Percentiles rank a stretch among this genome's conserved stretches.
Conservation (phyloP, 1,140 invertebrate species). For the Hormaphis cornu region DNA sequence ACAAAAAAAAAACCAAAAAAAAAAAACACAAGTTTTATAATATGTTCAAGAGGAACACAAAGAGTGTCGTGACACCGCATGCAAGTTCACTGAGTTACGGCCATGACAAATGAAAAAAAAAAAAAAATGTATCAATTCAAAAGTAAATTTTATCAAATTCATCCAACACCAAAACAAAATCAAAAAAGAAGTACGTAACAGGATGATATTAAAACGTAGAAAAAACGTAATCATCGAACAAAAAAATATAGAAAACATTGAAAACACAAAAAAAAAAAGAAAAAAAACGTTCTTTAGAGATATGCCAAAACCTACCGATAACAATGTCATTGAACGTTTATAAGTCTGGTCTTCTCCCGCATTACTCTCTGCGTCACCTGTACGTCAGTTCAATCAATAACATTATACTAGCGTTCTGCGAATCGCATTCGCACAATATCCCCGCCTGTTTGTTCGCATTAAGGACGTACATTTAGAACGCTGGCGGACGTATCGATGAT, state of each 20-base stretch:
- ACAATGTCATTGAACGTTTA: slow-evolving; percentile 28
- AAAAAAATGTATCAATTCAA: slow-evolving; percentile 20
- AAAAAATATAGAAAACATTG: neutral
- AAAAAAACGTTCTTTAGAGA: slow-evolving; percentile 16
- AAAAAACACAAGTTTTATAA: slow-evolving; percentile 11
- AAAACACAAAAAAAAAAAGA: neutral
- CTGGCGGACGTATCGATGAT: neutral
- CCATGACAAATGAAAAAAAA: slow-evolving; percentile 11
- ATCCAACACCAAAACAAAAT: slow-evolving; percentile 22
- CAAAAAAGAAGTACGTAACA: neutral
- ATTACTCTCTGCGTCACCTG: slow-evolving; percentile 14
- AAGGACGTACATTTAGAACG: neutral
- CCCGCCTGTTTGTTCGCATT: neutral
- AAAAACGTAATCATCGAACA: neutral
- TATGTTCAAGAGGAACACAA: neutral
- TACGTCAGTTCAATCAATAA: slow-evolving; percentile 29
- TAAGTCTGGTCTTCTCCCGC: slow-evolving; percentile 32
- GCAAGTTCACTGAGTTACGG: slow-evolving; percentile 26
- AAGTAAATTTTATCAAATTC: slow-evolving; percentile 2
- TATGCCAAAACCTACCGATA: slow-evolving; percentile 26
- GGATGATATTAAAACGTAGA: neutral
- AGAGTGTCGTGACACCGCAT: slow-evolving; percentile 13
- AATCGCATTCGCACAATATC: neutral
- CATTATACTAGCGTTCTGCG: neutral
- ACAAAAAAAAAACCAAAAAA: no score